phyloP scores from a whole-genome alignment of 2,888 invertebrate species.

The Schizotus pectinicornis region DNA sequence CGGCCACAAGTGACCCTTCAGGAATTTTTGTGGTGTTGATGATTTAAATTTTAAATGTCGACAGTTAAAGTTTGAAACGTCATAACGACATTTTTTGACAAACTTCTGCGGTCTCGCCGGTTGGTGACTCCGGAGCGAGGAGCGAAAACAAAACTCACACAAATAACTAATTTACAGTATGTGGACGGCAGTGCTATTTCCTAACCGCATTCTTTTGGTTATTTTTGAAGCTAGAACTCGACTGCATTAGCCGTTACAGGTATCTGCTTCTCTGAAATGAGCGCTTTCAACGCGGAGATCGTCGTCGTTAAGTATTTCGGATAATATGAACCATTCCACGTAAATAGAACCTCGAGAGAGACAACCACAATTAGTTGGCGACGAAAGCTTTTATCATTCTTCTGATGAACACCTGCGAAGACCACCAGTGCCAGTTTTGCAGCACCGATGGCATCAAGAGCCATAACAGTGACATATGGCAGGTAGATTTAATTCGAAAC shows the following conservation, averaged over 20 bases:
- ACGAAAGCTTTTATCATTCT: too few relatives aligned
- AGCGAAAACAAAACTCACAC: constrained; percentile 21
- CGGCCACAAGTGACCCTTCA: constrained; percentile 5
- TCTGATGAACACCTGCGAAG: too few relatives aligned
- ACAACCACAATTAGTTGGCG: too few relatives aligned
- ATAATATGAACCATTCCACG: too few relatives aligned
- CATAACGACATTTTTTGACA: neutral
- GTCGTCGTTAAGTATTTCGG: neutral
- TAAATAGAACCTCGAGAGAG: too few relatives aligned
- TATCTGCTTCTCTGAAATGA: neutral
- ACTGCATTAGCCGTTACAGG: constrained; percentile 22
- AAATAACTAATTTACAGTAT: constrained; percentile 27
- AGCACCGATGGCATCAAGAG: too few relatives aligned
- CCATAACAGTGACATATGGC: too few relatives aligned
- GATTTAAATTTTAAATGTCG: too few relatives aligned
- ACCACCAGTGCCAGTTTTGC: too few relatives aligned
- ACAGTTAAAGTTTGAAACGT: too few relatives aligned
- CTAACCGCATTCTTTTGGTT: constrained; percentile 32
- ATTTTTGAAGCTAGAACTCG: constrained; percentile 24
- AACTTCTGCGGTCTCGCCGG: too few relatives aligned
- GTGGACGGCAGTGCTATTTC: constrained; percentile 29
- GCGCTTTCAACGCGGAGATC: neutral
- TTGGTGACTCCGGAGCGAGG: neutral
- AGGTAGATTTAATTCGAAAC: too few relatives aligned
- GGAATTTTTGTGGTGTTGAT: neutral